These are phyloP conservation scores for Aphidoletes aphidimyza DNA, from an alignment of 2,888 invertebrate species.

Conservation along the genomic window DNA sequence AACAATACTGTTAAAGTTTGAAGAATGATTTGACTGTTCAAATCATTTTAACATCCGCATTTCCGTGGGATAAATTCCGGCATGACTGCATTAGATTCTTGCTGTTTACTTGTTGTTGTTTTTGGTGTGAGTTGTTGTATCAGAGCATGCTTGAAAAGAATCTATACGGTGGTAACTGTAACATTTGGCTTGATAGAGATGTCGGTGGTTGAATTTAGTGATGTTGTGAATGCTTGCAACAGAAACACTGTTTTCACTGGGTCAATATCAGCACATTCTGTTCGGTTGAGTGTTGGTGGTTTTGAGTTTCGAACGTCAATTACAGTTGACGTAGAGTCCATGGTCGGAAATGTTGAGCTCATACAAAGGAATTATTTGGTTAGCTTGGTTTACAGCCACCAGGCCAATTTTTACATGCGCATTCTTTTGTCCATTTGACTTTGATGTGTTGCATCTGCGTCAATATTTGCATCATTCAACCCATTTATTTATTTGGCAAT, in stretches of 20 bases:
- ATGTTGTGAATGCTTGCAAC: conserved; percentile 12
- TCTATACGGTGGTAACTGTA: background rate
- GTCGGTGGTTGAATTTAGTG: background rate
- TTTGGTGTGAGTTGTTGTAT: background rate
- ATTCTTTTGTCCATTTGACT: background rate
- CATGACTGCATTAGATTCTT: no score
- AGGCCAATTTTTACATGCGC: conserved; percentile 2
- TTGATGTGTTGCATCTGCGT: background rate
- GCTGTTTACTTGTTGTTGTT: no score
- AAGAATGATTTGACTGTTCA: no score
- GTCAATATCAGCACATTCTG: no score
- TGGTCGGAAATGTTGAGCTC: background rate
- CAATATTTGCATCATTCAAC: background rate
- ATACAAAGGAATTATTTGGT: conserved; percentile 43
- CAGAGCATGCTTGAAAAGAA: background rate
- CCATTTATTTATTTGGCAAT: background rate
- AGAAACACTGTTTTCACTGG: background rate
- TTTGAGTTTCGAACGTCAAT: background rate
- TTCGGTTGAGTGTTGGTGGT: no score
- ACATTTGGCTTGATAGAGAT: background rate
- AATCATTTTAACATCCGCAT: no score
- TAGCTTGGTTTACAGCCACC: background rate
- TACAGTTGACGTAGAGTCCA: background rate
- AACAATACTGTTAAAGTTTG: no score
- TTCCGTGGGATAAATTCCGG: no score